phyloP scores from a whole-genome alignment of 2,888 invertebrate species.

The Camptogramma bilineatum region DNA sequence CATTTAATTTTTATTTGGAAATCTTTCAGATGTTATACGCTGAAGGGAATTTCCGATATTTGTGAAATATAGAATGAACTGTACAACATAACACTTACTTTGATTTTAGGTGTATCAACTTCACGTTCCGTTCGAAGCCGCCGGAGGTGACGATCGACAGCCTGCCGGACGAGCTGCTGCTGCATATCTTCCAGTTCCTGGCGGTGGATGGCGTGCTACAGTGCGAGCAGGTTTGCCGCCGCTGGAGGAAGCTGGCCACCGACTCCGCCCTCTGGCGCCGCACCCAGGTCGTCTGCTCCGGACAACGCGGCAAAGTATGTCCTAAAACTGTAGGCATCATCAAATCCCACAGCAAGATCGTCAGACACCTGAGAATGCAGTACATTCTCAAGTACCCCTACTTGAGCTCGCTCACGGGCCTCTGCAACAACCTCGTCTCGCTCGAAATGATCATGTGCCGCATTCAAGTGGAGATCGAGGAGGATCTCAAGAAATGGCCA shows the following conservation, averaged over 20 bases:
- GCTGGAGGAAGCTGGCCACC: conserved; percentile 68
- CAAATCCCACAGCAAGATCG: conserved; percentile 60
- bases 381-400: conserved; percentile 69
- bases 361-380: conserved; percentile 69
- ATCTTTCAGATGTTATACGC: not conserved
- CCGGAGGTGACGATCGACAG: conserved; percentile 51
- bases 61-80: not conserved
- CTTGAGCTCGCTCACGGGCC: conserved; percentile 63
- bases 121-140: conserved; percentile 37
- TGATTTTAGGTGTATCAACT: conserved; percentile 38
- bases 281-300: conserved; percentile 68
- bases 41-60: not conserved
- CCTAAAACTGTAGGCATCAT: conserved; percentile 65
- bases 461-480: conserved; percentile 66
- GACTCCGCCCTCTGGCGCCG: conserved; percentile 69
- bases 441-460: conserved; percentile 78
- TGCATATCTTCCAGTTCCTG: conserved; percentile 70
- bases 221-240: conserved; percentile 69
- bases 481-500: conserved; percentile 65
- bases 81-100: not conserved
- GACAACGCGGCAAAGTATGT: conserved; percentile 68
- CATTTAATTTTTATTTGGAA: not conserved
- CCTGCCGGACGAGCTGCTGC: conserved; percentile 74
- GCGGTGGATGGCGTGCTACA: conserved; percentile 64
- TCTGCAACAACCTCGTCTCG: conserved; percentile 67